Evolutionary conservation across 1,140 invertebrate species (phyloP).

Genomic region (Drosophila tropicalis): DNA sequence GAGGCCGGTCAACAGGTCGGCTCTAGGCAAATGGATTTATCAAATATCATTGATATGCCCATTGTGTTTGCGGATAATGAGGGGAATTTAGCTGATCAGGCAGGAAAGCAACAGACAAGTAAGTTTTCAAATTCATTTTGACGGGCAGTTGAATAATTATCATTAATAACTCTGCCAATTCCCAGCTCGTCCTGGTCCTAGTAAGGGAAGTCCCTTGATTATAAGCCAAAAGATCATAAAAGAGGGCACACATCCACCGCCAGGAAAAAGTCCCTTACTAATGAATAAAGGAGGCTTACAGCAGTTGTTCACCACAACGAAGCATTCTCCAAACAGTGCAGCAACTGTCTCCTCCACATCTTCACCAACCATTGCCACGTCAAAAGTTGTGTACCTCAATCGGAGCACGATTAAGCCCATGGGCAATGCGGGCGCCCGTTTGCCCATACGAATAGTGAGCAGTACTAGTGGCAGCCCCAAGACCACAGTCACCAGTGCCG

Average conservation of each 20-base stretch:
- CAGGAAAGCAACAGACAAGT: slow-evolving; percentile 39
- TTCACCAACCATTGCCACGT: slow-evolving; percentile 45
- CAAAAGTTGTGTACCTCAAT: slow-evolving; percentile 78
- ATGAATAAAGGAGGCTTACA: slow-evolving; percentile 69
- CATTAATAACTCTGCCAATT: slow-evolving; percentile 11
- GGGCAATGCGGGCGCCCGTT: slow-evolving; percentile 15
- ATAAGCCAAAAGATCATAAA: slow-evolving; percentile 80
- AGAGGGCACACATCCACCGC: slow-evolving; percentile 49
- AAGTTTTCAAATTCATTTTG: slow-evolving; percentile 7
- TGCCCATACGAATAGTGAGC: slow-evolving; percentile 67
- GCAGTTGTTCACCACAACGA: slow-evolving; percentile 47
- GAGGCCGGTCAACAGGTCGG: background rate
- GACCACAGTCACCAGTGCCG: slow-evolving; percentile 19
- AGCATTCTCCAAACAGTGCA: background rate
- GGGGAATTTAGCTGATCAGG: slow-evolving; percentile 67
- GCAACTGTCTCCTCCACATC: background rate
- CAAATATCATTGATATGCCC: slow-evolving; percentile 87
- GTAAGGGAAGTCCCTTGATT: slow-evolving; percentile 55
- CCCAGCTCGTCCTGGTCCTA: slow-evolving; percentile 26
- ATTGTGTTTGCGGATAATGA: slow-evolving; percentile 88
- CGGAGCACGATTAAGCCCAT: slow-evolving; percentile 72
- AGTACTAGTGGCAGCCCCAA: slow-evolving; percentile 52
- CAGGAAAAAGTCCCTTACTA: slow-evolving; percentile 52
- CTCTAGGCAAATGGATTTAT: slow-evolving; percentile 83
- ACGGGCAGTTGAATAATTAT: background rate